These are phyloP conservation scores for Sitophilus oryzae DNA, from an alignment of 1,140 invertebrate species.

Conservation along the genomic window DNA sequence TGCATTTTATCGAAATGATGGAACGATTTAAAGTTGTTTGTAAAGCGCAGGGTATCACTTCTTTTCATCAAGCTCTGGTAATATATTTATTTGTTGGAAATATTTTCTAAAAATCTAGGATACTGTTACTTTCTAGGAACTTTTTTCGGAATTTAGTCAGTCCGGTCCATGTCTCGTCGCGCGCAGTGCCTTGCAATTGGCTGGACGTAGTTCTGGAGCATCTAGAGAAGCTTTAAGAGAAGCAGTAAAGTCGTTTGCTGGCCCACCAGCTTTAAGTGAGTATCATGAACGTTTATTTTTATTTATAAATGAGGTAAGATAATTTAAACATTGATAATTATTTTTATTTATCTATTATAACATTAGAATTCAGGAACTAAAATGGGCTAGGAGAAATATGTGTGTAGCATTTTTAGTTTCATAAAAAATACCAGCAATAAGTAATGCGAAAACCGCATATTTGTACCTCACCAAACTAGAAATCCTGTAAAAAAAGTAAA, in stretches of 20 bases:
- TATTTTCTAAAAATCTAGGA: no score
- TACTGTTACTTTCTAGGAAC: slow-evolving; percentile 63
- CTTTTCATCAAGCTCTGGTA: slow-evolving; percentile 80
- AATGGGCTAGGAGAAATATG: no score
- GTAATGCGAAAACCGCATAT: no score
- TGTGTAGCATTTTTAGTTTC: no score
- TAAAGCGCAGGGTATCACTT: slow-evolving; percentile 70
- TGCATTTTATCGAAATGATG: slow-evolving; percentile 79
- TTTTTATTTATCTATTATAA: not conserved
- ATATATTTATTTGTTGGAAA: no score
- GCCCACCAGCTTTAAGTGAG: slow-evolving; percentile 62
- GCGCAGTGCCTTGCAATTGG: slow-evolving; percentile 80
- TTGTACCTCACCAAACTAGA: no score
- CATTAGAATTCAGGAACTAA: no score
- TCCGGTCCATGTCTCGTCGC: slow-evolving; percentile 91
- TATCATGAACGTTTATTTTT: not conserved
- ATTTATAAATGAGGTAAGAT: not conserved
- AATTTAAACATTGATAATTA: not conserved
- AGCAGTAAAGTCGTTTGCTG: slow-evolving; percentile 78
- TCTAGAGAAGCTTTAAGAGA: slow-evolving; percentile 80
- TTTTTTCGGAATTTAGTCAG: slow-evolving; percentile 88
- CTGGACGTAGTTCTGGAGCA: slow-evolving; percentile 51
- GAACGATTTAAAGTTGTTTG: slow-evolving; percentile 74
- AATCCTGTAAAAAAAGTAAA: no score
- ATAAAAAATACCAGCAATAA: no score